Base-by-base conservation (phyloP, 2,797 vertebrate species). In the Crocodylus rhombifer region DNA sequence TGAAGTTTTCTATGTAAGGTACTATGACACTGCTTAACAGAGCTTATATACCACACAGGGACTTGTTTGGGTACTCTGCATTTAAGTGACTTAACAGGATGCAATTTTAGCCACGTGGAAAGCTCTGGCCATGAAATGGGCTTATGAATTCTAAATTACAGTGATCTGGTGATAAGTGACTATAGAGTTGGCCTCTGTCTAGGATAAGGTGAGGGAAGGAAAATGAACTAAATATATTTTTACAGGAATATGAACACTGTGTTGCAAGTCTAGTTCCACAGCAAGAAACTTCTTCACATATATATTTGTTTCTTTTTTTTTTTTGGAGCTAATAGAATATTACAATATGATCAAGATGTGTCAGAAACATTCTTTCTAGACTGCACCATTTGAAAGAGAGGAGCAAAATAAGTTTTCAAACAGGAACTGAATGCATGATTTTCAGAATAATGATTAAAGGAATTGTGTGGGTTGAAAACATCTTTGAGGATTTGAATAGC, bases 401-500 rank as follows among this genome's bases (percentile, higher is more conserved):
- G 91, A 90, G 80, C 56, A 90, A 93, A 51, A 58, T 56, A 76
- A 92, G 57, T 95, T 97, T 97, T 91, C 90, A 89, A 95, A 87
- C 69, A 78, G 71, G 80, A 96, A 96, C 57, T 0, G 1, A 92
- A 94, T 33, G 75, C 80, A 7, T 80, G 75, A 77, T 95, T 95
- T 95, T 96, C 91, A 94, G 92, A 95, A 56, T 92, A 94, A 88
- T 91, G 95, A 97, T 96, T 93, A 97, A 97, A 97, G 83, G 87
- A 85, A 94, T 77, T 75, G 94, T 94, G 97, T 96, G 95, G 95
- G 96, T 87, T 97, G 90, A 93, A 96, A 96, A 97, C 84, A 84
- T 90, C 94, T 97, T 96, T 96, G 93, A 97, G 96, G 94, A 95
- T 94, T 90, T 95, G 90, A 97, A 97, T 96, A 95, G 95, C 95